phyloP scores from a whole-genome alignment of 2,797 vertebrate genomes.

The Pseudomugil tenellus region DNA sequence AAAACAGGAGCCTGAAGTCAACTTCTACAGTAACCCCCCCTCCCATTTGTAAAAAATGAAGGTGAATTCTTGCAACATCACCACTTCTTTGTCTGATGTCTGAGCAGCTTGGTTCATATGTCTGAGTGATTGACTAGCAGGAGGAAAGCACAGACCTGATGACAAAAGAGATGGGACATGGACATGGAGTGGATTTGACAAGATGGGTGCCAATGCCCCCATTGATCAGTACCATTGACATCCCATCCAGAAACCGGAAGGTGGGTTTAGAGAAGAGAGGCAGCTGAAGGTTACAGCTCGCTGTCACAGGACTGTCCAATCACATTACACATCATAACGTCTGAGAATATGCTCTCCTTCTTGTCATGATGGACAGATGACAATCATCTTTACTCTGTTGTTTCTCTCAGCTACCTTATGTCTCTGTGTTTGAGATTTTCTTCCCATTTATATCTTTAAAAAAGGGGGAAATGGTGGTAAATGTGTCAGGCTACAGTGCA shows the following conservation, averaged over 20 bases:
- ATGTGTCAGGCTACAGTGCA: slow-evolving; percentile 44
- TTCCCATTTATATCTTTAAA: slow-evolving; percentile 64
- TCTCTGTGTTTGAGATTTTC: slow-evolving; percentile 44
- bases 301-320: slow-evolving; percentile 85
- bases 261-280: slow-evolving; percentile 75
- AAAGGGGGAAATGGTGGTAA: slow-evolving; percentile 59
- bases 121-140: slow-evolving; percentile 74
- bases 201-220: slow-evolving; percentile 81
- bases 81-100: slow-evolving; percentile 53
- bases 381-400: slow-evolving; percentile 76
- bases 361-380: slow-evolving; percentile 82
- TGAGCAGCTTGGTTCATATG: slow-evolving; percentile 42
- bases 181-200: slow-evolving; percentile 80
- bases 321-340: slow-evolving; percentile 73
- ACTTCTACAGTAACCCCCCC: slow-evolving; percentile 14
- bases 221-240: slow-evolving; percentile 82
- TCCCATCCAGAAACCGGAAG: slow-evolving; percentile 72
- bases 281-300: slow-evolving; percentile 86
- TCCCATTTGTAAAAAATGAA: slow-evolving; percentile 15
- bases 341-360: slow-evolving; percentile 65
- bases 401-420: slow-evolving; percentile 58
- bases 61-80: slow-evolving; percentile 64
- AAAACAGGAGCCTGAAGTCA: slow-evolving; percentile 41
- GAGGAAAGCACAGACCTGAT: slow-evolving; percentile 59
- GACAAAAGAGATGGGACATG: slow-evolving; percentile 76